Evolutionary conservation across 2,888 invertebrate genomes (phyloP).

Genomic region (Drosophila dives): DNA sequence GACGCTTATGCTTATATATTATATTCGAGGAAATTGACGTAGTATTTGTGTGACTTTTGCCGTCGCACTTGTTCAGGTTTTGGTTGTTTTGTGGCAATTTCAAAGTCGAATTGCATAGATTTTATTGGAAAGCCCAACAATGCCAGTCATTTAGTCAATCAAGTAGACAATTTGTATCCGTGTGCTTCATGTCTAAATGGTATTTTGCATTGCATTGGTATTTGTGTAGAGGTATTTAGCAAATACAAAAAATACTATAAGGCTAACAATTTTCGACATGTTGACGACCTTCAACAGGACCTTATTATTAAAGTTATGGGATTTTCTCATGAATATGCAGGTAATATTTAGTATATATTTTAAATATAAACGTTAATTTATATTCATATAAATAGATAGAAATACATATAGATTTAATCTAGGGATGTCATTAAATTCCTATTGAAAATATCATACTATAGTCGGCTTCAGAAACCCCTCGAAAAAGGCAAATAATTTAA

Average conservation of each 20-base stretch:
- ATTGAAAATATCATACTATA: neutral
- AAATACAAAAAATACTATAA: neutral
- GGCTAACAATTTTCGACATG: neutral
- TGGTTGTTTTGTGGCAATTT: conserved; percentile 68
- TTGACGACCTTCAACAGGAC: neutral
- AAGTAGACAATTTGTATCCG: conserved; percentile 3
- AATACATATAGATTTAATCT: neutral
- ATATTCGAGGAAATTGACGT: neutral
- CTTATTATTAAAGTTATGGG: neutral
- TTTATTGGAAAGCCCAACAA: conserved; percentile 48
- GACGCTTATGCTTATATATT: neutral
- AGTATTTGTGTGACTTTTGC: conserved; percentile 3
- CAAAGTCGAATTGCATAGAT: conserved; percentile 62
- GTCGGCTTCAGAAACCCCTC: neutral
- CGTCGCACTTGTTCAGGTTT: conserved; percentile 43
- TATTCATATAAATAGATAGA: neutral
- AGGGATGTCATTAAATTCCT: neutral
- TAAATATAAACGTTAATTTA: neutral
- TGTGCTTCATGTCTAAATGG: conserved; percentile 1
- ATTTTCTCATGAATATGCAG: neutral
- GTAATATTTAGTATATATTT: neutral
- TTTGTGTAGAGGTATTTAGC: neutral
- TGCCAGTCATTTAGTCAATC: conserved; percentile 30
- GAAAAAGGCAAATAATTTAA: neutral
- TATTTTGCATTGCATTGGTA: neutral